phyloP scores from a whole-genome alignment of 2,888 invertebrate genomes.

The Aspidiotus rigidus region DNA sequence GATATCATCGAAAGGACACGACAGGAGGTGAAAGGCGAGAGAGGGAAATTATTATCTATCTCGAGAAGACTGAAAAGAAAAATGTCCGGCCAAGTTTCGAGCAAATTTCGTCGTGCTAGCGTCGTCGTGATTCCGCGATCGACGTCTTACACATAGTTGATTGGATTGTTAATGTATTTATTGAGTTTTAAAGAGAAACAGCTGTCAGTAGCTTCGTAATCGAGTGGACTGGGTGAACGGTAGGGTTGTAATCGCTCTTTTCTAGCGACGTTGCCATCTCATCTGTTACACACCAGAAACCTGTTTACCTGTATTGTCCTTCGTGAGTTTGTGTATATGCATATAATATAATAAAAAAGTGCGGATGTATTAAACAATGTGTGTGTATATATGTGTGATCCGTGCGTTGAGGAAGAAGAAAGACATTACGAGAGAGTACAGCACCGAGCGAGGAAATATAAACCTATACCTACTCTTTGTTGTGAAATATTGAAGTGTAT shows the following conservation, averaged over 20 bases:
- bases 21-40: neutral
- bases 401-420: too few relatives aligned
- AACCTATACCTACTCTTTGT: too few relatives aligned
- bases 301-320: conserved; percentile 33
- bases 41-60: neutral
- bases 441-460: too few relatives aligned
- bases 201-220: conserved; percentile 17
- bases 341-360: conserved; percentile 10
- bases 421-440: too few relatives aligned
- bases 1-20: neutral
- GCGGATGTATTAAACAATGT: conserved; percentile 19
- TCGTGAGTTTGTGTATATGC: conserved; percentile 18
- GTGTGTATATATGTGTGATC: neutral
- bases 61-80: neutral
- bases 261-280: conserved; percentile 28
- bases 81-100: neutral
- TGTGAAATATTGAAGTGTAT: too few relatives aligned
- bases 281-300: conserved; percentile 16
- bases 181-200: conserved; percentile 14
- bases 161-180: conserved; percentile 12
- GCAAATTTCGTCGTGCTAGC: neutral
- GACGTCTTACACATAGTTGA: neutral
- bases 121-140: neutral
- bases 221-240: conserved; percentile 28
- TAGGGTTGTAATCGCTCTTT: conserved; percentile 30